Evolutionary conservation across 2,113 vertebrate species (phyloP).

Genomic region (Arizona elegans): DNA sequence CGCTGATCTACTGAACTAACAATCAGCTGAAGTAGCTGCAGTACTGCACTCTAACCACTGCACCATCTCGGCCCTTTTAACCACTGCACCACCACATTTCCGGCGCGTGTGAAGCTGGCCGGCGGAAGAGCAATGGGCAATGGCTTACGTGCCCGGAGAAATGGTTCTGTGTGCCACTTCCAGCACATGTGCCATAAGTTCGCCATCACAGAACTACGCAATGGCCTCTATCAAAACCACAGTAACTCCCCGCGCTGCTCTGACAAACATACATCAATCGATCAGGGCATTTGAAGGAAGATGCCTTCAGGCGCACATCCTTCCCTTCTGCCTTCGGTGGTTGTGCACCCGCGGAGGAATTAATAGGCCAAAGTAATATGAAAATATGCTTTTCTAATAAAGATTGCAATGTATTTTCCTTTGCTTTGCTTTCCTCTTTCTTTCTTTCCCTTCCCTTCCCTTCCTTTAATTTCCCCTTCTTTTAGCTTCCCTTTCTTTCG

Average conservation of each 20-base stretch:
- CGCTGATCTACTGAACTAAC: no score
- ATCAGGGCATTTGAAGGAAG: no score
- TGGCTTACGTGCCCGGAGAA: no score
- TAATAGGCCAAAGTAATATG: neutral
- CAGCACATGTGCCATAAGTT: no score
- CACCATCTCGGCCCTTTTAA: no score
- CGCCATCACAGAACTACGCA: neutral
- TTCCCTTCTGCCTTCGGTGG: neutral
- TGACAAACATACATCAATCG: neutral
- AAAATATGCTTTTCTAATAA: neutral
- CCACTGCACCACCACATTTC: no score
- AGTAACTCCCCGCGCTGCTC: neutral
- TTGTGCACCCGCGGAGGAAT: neutral
- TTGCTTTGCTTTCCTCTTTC: neutral
- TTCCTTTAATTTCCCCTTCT: neutral
- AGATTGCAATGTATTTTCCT: neutral
- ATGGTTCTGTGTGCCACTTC: no score
- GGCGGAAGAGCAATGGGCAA: no score
- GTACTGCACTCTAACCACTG: no score
- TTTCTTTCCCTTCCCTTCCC: neutral
- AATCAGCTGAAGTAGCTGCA: no score
- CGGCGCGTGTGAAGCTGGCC: no score
- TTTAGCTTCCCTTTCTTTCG: no score
- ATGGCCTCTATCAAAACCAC: neutral
- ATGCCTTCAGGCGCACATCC: neutral